Base-by-base conservation (phyloP, 2,113 vertebrate species). In the Siniperca chuatsi region DNA sequence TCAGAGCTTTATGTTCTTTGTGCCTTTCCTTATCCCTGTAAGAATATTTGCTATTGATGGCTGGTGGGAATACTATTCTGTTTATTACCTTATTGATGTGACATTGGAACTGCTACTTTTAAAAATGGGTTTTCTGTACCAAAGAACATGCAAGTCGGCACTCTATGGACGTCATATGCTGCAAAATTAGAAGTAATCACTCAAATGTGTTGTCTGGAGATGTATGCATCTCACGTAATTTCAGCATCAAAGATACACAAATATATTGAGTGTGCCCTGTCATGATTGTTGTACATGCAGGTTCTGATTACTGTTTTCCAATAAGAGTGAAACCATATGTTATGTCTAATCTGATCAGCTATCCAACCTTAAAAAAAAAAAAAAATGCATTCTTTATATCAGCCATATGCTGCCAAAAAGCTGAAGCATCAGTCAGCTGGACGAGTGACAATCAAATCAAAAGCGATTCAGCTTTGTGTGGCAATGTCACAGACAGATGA, bases 121-220 rank as follows among this genome's bases (percentile, higher is more conserved):
- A 57, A 86, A 89, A 74, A 85, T 25, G 85, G 50, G 66, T 82
- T 93, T 90, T 78, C 72, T 91, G 81, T 81, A 80, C 55, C 50
- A 50, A 80, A 72, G 25, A 77, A 89, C 58, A 90, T 84, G 73
- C 79, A 82, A 83, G 87, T 92, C 89, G 90, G 93, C 81, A 84
- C 25, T 89, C 42, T 73, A 37, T 37, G 79, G 78, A 84, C 80
- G 82, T 84, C 83, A 83, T 87, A 69, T 70, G 70, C 66, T 0
- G 74, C 74, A 78, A 67, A 83, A 89, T 82, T 86, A 88, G 78
- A 90, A 76, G 79, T 83, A 81, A 85, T 81, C 58, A 70, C 68
- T 86, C 50, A 89, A 66, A 84, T 69, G 40, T 50, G 71, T 78
- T 79, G 75, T 82, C 78, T 77, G 40, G 74, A 80, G 78, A 87